A percentile compares a stretch with the other conserved stretches of the same genome.
Conservation (phyloP, 2,888 invertebrate genomes). For the Coronaproctus castanopsis region DNA sequence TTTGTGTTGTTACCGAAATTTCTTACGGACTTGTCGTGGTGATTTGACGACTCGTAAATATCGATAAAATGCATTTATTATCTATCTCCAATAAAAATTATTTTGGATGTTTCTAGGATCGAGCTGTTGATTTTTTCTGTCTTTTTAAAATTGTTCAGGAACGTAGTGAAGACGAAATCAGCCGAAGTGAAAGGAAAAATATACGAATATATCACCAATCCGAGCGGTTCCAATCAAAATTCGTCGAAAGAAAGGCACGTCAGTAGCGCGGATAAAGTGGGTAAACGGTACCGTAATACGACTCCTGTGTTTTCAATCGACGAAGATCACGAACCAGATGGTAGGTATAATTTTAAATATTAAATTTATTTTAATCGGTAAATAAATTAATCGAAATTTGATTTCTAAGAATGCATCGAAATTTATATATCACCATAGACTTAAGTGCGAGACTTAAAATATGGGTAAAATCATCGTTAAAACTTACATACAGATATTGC, state of each 20-base stretch:
- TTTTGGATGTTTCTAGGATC: too few relatives aligned
- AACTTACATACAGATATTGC: too few relatives aligned
- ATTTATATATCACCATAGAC: too few relatives aligned
- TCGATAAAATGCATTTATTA: too few relatives aligned
- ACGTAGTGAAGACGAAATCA: conserved; percentile 74
- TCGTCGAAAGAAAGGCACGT: conserved; percentile 54
- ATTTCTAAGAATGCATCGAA: not conserved
- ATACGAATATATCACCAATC: conserved; percentile 83
- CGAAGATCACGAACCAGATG: conserved; percentile 38
- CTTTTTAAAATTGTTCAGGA: conserved; percentile 26
- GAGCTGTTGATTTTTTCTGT: too few relatives aligned
- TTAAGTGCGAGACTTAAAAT: too few relatives aligned
- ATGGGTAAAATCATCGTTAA: too few relatives aligned
- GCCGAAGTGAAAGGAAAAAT: conserved; percentile 80
- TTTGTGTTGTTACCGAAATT: too few relatives aligned
- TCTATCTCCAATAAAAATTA: too few relatives aligned
- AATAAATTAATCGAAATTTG: not conserved
- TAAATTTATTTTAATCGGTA: not conserved
- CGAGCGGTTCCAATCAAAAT: conserved; percentile 35
- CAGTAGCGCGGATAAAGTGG: conserved; percentile 46
- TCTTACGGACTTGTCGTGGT: too few relatives aligned
- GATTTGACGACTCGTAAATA: too few relatives aligned
- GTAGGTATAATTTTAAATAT: conserved; percentile 15
- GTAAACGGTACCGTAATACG: conserved; percentile 73
- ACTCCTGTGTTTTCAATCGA: conserved; percentile 88